Base-by-base conservation (phyloP, 2,888 invertebrate species). In the Zonitis immaculata region DNA sequence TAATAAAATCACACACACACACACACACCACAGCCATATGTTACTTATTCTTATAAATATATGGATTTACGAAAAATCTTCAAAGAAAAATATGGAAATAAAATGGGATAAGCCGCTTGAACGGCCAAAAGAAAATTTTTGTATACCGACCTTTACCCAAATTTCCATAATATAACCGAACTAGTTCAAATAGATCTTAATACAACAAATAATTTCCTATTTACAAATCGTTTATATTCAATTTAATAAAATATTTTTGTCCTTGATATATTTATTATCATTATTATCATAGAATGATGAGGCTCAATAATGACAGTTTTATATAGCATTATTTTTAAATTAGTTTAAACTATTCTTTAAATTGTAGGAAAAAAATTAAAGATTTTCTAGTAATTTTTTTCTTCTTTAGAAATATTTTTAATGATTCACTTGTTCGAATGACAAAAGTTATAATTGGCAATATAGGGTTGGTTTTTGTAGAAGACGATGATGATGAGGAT, bases 361-460 rank as follows among this genome's bases (percentile, higher is more conserved):
- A n/a, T n/a, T n/a, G n/a, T n/a, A n/a, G n/a, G n/a, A n/a, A n/a
- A n/a, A n/a, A n/a, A n/a, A n/a, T n/a, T n/a, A n/a, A n/a, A n/a
- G n/a, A n/a, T n/a, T n/a, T n/a, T 22, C 3, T 22, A 5, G 5
- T 22, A 22, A 22, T 4, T 22, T 5, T 3, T 30, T 30, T 30
- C n/a, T 30, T n/a, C 30, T 30, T 30, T 30, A 30, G 30, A 3
- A 30, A 30, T 30, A 30, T 22, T 22, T 3, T 4, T 5, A 5
- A 5, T 22, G 30, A 30, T 30, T 6, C n/a, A 35, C 44, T 49
- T 27, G 14, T 49, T 43, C 26, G 43, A 49, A 46, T 47, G 49
- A 53, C 46, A 53, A 46, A 49, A 47, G 32, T 53, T 53, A 44
- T 53, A 53, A 53, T 53, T 53, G 53, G 43, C 46, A 48, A 52